These are phyloP conservation scores for Aphaenogaster rudis DNA, from an alignment of 1,140 invertebrate species.

Conservation along the genomic window DNA sequence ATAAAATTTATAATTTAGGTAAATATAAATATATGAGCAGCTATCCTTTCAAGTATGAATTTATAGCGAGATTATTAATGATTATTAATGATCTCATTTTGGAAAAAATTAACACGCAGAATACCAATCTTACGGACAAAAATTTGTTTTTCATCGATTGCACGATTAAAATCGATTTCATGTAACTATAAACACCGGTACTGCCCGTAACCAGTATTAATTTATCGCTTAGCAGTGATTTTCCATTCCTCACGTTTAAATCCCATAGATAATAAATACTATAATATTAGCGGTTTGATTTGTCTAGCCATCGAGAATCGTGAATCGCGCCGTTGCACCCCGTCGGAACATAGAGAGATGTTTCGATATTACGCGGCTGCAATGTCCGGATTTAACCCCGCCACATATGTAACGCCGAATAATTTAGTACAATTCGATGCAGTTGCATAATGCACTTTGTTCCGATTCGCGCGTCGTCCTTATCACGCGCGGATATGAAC, in stretches of 20 bases:
- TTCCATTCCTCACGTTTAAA: constrained; percentile 42
- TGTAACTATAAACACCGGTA: not conserved
- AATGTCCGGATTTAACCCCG: constrained; percentile 46
- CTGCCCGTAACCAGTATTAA: constrained; percentile 1
- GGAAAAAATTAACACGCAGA: not conserved
- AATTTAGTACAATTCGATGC: constrained; percentile 57
- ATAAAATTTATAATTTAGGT: not conserved
- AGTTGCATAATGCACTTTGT: constrained; percentile 52
- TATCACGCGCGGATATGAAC: constrained; percentile 21
- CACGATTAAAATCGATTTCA: constrained; percentile 40
- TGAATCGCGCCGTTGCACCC: constrained; percentile 5
- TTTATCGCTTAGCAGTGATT: not conserved
- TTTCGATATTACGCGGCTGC: constrained; percentile 40
- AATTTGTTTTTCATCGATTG: not conserved
- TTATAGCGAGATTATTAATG: not conserved
- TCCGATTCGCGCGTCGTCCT: constrained; percentile 39
- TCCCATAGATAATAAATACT: constrained; percentile 43
- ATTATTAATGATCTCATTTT: not conserved
- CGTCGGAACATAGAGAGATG: constrained; percentile 12
- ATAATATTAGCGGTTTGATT: constrained; percentile 58
- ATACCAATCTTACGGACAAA: not conserved
- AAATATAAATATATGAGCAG: not conserved
- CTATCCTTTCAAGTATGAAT: not conserved
- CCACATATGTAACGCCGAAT: constrained; percentile 43
- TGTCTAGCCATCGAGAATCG: constrained; percentile 40